These are phyloP conservation scores for Drosophila kanapiae DNA, from an alignment of 1,140 invertebrate genomes.

Conservation along the genomic window DNA sequence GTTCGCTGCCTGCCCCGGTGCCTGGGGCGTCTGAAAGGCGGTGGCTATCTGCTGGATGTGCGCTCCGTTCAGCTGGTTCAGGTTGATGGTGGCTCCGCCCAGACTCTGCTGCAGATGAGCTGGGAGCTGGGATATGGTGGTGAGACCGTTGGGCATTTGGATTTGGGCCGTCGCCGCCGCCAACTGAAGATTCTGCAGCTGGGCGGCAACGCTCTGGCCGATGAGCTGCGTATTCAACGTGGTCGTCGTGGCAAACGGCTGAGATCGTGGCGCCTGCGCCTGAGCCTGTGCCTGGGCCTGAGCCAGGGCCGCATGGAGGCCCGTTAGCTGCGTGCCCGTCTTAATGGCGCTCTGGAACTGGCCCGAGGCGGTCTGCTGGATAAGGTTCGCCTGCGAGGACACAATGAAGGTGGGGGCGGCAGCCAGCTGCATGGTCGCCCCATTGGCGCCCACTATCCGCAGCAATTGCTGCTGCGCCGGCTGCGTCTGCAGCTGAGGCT, in stretches of 20 bases:
- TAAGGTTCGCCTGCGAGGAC: slow-evolving; percentile 85
- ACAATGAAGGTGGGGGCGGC: slow-evolving; percentile 85
- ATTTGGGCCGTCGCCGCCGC: slow-evolving; percentile 79
- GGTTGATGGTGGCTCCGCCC: slow-evolving; percentile 77
- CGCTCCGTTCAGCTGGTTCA: slow-evolving; percentile 79
- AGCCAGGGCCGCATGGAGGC: slow-evolving; percentile 76
- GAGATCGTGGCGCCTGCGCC: slow-evolving; percentile 83
- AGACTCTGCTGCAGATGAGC: slow-evolving; percentile 81
- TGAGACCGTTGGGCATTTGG: slow-evolving; percentile 84
- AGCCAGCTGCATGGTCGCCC: slow-evolving; percentile 85
- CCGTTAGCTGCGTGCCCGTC: slow-evolving; percentile 73
- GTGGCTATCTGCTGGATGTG: slow-evolving; percentile 81
- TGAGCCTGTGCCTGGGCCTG: slow-evolving; percentile 71
- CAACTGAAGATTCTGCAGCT: slow-evolving; percentile 81
- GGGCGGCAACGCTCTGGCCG: slow-evolving; percentile 78
- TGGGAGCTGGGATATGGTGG: slow-evolving; percentile 79
- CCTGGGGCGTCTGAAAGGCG: slow-evolving; percentile 79
- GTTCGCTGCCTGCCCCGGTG: slow-evolving; percentile 35
- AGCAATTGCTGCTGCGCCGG: slow-evolving; percentile 86
- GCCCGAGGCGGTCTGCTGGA: slow-evolving; percentile 80
- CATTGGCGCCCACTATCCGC: slow-evolving; percentile 86
- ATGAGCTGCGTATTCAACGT: slow-evolving; percentile 82
- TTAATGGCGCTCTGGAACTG: slow-evolving; percentile 77
- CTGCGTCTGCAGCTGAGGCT: slow-evolving; percentile 81
- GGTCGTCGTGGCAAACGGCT: slow-evolving; percentile 81